Evolutionary conservation across 92 coral and sea anemone genomes (phyloP), one percentile per base, ranked within the genome.

Genomic region (Heteractis magnifica): DNA sequence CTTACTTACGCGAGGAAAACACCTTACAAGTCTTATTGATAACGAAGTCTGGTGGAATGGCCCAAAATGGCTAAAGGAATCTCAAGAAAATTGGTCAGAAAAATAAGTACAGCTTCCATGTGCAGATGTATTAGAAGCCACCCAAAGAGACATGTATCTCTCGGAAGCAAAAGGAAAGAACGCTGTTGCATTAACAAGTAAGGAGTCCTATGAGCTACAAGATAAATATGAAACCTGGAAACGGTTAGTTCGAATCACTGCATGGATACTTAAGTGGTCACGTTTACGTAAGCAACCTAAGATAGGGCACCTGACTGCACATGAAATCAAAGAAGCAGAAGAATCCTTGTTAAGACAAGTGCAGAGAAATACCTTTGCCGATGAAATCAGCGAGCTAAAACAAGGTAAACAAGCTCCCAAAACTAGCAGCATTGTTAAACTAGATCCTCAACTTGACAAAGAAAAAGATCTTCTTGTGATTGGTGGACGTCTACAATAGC

Each of bases 401-500:
- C 58, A 53, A 53, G 58, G 58, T 12, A 53, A 72, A 49, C 77
- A 48, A 76, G 34, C 18, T 11, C 60, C 12, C 4, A 20, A 10
- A 77, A 72, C 11, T 34, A 83, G 84, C 78, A 60, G 76, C 53
- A 53, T 82, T 12, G 65, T 77, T 51, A 71, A 83, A 77, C 55
- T 83, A 5, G 90, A 83, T 71, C 87, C 87, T 1, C 70, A 51
- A 19, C 51, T 77, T 50, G 84, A 77, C 18, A 70, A 71, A 53
- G 84, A 70, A 4, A 77, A 78, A 53, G 79, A 16, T 7, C 50
- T 77, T 15, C 78, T 83, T 41, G 14, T 68, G 65, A 88, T 87
- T n/a, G 90, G 86, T 76, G 90, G 87, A 18, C 71, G 82, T 10
- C 34, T 84, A 56, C 83, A 84, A 52, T 62, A n/a, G n/a, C n/a